Base-by-base conservation (phyloP, 2,797 vertebrate genomes). In the Macrochelys suwanniensis region DNA sequence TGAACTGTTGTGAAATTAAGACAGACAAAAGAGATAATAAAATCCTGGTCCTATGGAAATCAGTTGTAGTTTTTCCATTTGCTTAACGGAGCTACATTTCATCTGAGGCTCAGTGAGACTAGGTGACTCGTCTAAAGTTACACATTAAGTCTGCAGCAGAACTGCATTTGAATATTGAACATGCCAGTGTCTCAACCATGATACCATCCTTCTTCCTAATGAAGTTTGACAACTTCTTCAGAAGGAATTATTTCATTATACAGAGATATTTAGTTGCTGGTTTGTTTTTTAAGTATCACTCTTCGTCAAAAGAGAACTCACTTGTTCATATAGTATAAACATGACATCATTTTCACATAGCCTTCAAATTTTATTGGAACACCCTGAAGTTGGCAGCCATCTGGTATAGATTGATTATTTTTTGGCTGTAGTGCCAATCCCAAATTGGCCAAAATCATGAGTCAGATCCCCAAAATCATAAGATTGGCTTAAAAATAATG, bases 101-200 rank as follows among this genome's bases (percentile, higher is more conserved):
- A 8, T 47, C 6, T n/a, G 61, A 83, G 51, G 2, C 3, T 15
- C 1, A 0, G 1, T 3, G 0, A 42, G 54, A 61, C 26, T 17
- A 82, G 81, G 11, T 31, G 5, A 28, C 6, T 77, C 86, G 33
- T 9, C 23, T 31, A 45, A 87, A 4, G 1, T 84, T 71, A 21
- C 6, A 15, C 10, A 25, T 54, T 2, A 59, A 54, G 25, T 74
- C 25, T 78, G 61, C 86, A 65, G 53, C 1, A 80, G 33, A 80
- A 50, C 37, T 42, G 37, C 37, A 42, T 42, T 4, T 51, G 23
- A 82, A 5, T 31, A 45, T 3, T 86, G 49, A 54, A 81, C 42
- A 13, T 45, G 4, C 5, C 49, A 83, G 19, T 11, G n/a, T 7
- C 0, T 1, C 7, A 74, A 74, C 1, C 7, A 5, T 50, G 61